Evolutionary conservation across 2,113 vertebrate genomes (phyloP), one percentile per base, ranked within the genome.

Genomic region (Neopipo cinnamomea): DNA sequence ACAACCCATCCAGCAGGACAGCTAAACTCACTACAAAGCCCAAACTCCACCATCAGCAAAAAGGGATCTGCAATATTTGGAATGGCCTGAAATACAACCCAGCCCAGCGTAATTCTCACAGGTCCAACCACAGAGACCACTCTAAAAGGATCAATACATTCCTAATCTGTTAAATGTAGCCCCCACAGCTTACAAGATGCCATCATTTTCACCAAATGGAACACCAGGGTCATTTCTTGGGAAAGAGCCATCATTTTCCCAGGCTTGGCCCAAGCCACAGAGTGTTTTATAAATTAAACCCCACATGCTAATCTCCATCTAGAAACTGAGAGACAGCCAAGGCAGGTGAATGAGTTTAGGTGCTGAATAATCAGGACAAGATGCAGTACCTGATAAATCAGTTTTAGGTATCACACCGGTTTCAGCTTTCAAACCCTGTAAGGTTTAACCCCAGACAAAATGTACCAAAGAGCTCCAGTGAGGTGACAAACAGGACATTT

Each of bases 351-450:
- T 52, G 74, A 85, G 66, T 78, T 82, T 24, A 89, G 62, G 71
- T 95, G 96, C 91, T 93, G 91, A 94, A 80, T 88, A 92, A 94
- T 87, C 49, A 93, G 37, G 87, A 65, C 53, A 81, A 87, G 91
- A 56, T 33, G 62, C 91, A 89, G 71, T 23, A 70, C 46, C 85
- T 85, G 71, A 89, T 88, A 88, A 80, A 85, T 72, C 37, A 72
- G 58, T 79, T 92, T 49, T 68, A 62, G 1, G 12, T 75, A 73
- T 70, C 78, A 68, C 49, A 62, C 49, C 28, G n/a, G 77, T 79
- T 85, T 94, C 94, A 85, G 66, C 87, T 95, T 95, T 87, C 91
- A 79, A 56, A 70, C 25, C 7, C 62, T 33, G 23, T 52, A 28
- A 88, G 52, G 77, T 37, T 95, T 84, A 95, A 80, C 35, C 59